Evolutionary conservation across 2,113 vertebrate species (phyloP).

Genomic region (Dicaeum eximium): DNA sequence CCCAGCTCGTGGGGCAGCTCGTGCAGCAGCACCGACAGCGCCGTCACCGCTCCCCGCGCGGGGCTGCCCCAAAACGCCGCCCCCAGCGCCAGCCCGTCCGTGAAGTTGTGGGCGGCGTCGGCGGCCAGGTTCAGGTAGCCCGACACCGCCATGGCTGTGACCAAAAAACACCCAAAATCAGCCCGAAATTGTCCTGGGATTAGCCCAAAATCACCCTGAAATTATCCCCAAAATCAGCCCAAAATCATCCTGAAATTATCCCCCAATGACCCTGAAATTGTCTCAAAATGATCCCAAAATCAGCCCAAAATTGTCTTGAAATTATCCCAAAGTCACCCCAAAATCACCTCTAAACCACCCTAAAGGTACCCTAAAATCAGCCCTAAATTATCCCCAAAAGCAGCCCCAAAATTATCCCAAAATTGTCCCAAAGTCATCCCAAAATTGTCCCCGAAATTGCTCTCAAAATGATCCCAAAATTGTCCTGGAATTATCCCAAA

Average conservation of each 20-base stretch:
- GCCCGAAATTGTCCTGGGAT: neutral
- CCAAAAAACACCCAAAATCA: neutral
- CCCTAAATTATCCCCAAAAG: neutral
- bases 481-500: too few species aligned
- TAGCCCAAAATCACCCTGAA: neutral
- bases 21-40: neutral
- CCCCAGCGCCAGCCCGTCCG: neutral
- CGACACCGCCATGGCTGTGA: neutral
- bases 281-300: neutral
- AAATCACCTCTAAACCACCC: neutral
- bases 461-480: too few species aligned
- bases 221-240: neutral
- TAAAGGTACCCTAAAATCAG: too few species aligned
- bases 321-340: neutral
- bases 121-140: neutral
- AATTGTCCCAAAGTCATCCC: too few species aligned
- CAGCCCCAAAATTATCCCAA: neutral
- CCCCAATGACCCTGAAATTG: too few species aligned
- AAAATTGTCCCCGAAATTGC: too few species aligned
- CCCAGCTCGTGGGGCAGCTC: neutral
- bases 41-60: neutral
- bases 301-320: neutral
- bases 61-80: neutral
- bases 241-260: neutral
- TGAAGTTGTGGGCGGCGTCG: neutral